Evolutionary conservation across 2,797 vertebrate genomes (phyloP).

Genomic region (Molossus alvarezi): DNA sequence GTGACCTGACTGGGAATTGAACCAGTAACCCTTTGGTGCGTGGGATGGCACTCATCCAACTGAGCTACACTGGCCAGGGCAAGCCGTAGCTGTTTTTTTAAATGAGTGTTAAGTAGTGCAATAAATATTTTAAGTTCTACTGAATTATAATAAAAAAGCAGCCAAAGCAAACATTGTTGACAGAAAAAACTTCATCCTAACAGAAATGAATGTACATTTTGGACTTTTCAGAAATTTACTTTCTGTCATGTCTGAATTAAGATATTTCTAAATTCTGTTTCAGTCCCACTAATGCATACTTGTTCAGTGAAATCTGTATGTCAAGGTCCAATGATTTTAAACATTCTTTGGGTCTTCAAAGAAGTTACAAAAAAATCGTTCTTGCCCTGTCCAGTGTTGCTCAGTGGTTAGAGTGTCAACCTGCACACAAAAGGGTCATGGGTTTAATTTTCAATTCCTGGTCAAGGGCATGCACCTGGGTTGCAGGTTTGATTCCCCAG

Average conservation of each 20-base stretch:
- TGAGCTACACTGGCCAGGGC: not conserved
- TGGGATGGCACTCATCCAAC: not conserved
- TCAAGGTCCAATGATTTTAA: conserved; percentile 65
- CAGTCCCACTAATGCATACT: conserved; percentile 25
- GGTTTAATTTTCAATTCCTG: too few species aligned
- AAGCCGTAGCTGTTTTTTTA: not conserved
- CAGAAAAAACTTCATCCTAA: not conserved
- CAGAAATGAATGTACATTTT: conserved; percentile 71
- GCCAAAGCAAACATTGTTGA: conserved; percentile 51
- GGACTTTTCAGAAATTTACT: conserved; percentile 63
- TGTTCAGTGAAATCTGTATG: conserved; percentile 62
- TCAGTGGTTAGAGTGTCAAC: too few species aligned
- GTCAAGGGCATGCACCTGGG: too few species aligned
- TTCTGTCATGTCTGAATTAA: conserved; percentile 75
- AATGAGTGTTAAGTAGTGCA: not conserved
- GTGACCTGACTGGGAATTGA: not conserved
- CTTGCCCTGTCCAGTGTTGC: too few species aligned
- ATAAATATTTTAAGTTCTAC: conserved; percentile 53
- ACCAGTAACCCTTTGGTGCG: not conserved
- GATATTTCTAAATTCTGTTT: conserved; percentile 72
- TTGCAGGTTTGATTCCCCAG: too few species aligned
- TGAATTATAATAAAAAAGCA: conserved; percentile 53
- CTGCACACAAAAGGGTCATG: too few species aligned
- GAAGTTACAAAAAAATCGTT: not conserved
- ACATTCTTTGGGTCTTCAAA: conserved; percentile 64